Conservation (phyloP, 2,797 vertebrate genomes). For the Trichosurus vulpecula region DNA sequence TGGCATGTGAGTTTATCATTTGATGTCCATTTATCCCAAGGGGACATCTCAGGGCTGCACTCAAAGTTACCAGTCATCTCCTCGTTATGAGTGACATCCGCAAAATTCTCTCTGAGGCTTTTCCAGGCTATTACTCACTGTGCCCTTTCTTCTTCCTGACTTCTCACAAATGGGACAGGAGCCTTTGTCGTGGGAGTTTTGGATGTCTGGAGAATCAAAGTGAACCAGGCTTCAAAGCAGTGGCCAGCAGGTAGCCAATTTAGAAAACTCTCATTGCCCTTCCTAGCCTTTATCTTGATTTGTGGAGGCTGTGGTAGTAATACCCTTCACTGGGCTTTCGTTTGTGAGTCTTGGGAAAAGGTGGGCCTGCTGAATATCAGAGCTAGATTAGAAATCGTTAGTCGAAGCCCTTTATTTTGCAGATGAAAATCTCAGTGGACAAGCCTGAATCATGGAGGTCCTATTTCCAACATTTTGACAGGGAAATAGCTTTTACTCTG, state of each 20-base stretch:
- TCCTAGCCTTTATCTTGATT: not conserved
- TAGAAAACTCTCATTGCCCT: not conserved
- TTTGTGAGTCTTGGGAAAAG: conserved; percentile 43
- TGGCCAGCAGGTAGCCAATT: not conserved
- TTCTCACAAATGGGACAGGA: not conserved
- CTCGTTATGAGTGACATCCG: not conserved
- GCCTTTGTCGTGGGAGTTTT: not conserved
- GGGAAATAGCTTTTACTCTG: not conserved
- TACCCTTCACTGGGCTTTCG: conserved; percentile 7
- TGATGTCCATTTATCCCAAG: not conserved
- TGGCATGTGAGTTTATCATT: not conserved
- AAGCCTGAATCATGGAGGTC: not conserved
- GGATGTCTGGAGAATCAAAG: not conserved
- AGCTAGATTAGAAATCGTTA: not conserved
- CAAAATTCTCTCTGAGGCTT: not conserved
- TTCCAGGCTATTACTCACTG: not conserved
- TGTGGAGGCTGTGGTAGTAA: not conserved
- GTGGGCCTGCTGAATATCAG: not conserved
- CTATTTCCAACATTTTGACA: conserved; percentile 41
- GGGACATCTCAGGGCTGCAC: not conserved
- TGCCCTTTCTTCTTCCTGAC: not conserved
- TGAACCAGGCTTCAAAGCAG: not conserved
- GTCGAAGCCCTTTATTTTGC: not conserved
- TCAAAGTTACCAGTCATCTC: not conserved
- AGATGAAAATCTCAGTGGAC: not conserved